These are phyloP conservation scores for Willisornis vidua DNA, from an alignment of 2,113 vertebrate species.

Conservation along the genomic window DNA sequence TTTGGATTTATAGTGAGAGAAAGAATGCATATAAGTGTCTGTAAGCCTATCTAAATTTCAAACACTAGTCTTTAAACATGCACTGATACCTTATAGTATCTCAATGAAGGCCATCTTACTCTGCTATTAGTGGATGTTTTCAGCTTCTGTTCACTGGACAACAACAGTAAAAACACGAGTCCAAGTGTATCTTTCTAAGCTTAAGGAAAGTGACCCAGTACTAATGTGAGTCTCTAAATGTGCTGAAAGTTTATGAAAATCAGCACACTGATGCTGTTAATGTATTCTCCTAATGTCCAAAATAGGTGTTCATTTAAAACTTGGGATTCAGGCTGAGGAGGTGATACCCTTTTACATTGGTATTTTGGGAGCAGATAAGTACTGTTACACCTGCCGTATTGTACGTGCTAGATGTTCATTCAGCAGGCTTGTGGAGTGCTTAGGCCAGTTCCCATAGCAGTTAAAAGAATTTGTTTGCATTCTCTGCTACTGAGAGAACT, in stretches of 20 bases:
- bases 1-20: neutral
- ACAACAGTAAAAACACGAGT: neutral
- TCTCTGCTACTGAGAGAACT: neutral
- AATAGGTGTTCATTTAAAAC: neutral
- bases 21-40: neutral
- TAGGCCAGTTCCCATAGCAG: neutral
- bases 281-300: neutral
- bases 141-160: neutral
- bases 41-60: neutral
- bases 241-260: neutral
- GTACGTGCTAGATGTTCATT: neutral
- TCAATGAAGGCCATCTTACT: neutral
- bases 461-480: neutral
- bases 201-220: neutral
- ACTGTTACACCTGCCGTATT: fast-evolving
- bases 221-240: neutral
- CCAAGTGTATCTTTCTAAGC: neutral
- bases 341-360: neutral
- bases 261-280: neutral
- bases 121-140: neutral
- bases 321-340: neutral
- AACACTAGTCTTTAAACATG: neutral
- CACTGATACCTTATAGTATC: neutral
- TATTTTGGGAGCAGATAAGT: neutral
- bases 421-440: neutral